Percentiles rank a stretch among this genome's conserved stretches.
phyloP scores from a whole-genome alignment of 1,140 invertebrate genomes.

The Streblospio benedicti region DNA sequence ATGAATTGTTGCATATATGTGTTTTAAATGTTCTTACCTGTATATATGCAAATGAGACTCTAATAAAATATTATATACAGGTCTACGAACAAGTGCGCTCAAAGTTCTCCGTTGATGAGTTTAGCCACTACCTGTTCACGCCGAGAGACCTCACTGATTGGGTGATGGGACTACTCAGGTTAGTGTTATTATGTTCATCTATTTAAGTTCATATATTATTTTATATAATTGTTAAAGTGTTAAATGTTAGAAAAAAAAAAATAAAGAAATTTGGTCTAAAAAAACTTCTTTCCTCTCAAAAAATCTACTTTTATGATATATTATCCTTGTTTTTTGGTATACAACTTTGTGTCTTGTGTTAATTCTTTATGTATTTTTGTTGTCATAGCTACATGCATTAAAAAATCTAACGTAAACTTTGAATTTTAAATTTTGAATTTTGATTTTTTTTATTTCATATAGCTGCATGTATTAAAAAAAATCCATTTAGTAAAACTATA shows the following conservation, averaged over 20 bases:
- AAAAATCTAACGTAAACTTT: not conserved
- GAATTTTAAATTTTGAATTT: no score
- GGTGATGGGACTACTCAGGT: constrained; percentile 60
- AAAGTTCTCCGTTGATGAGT: constrained; percentile 54
- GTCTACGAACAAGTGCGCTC: constrained; percentile 32
- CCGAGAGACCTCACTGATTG: constrained; percentile 63
- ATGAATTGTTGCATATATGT: not conserved
- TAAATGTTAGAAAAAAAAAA: no score
- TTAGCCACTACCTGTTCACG: constrained; percentile 61
- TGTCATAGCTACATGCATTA: no score
- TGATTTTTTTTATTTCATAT: no score
- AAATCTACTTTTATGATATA: not conserved
- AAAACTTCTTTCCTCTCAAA: no score
- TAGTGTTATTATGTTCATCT: no score
- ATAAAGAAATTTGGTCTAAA: no score
- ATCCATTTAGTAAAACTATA: no score
- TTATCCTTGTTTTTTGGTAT: no score
- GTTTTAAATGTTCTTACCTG: constrained; percentile 4
- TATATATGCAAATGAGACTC: no score
- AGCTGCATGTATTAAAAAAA: no score
- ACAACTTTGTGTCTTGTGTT: not conserved
- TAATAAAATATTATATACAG: no score
- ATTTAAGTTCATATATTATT: not conserved
- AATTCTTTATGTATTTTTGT: not conserved
- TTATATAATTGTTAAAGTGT: not conserved